Base-by-base conservation (phyloP, 2,113 vertebrate genomes). In the Apaloderma vittatum region DNA sequence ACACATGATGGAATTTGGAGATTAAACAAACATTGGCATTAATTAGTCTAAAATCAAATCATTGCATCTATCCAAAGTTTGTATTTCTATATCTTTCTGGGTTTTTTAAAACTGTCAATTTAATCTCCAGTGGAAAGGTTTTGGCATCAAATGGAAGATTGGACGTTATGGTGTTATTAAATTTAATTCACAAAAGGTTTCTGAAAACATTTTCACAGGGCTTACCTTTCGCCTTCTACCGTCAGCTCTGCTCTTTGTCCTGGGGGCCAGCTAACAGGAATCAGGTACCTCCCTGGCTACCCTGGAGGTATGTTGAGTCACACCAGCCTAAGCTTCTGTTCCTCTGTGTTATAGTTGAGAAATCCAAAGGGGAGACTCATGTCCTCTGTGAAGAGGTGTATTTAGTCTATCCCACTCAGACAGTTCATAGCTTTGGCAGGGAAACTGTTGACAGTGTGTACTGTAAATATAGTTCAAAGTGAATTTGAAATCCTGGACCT, bases 11-110 rank as follows among this genome's bases (percentile, higher is more conserved):
- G 96, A 96, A 97, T 96, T 91, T 78, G 23, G 66, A 97, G 95
- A 98, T 98, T 96, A 97, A 98, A 96, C 86, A 97, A 98, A 97
- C 37, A 89, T 43, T 59, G 54, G 29, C 74, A 90, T 97, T 97
- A 95, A 97, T 95, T 97, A 92, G 71, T 92, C 43, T 55, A 55
- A 97, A 95, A 76, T 24, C 8, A 5, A 71, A 52, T 86, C 12
- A 63, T 71, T 92, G 87, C 43, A 67, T 37, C 82, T 74, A 63
- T 90, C 37, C 14, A 9, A 55, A 86, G 45, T 77, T 90, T 92
- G 62, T 46, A 65, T 94, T 96, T 87, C 49, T 96, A 30, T 67
- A 66, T 62, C 59, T 70, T 34, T 6, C 8, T n/a, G n/a, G n/a
- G n/a, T 52, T 90, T 79, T 45, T 32, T 24, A 12, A 75, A 54